Base-by-base conservation (phyloP, 2,113 vertebrate genomes). In the Chlorodrepanis virens region DNA sequence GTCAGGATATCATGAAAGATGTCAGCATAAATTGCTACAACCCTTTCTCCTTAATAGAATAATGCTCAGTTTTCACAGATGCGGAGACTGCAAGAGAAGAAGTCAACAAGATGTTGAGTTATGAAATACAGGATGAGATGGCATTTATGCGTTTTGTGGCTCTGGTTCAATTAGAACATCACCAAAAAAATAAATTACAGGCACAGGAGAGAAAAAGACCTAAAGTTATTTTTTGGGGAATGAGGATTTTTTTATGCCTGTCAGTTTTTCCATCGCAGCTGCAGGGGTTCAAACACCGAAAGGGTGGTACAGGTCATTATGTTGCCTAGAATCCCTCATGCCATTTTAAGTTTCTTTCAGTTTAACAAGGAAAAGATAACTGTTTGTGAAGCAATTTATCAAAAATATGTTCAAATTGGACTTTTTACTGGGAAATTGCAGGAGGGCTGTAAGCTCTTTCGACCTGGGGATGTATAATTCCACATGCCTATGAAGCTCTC, bases 351-450 rank as follows among this genome's bases (percentile, higher is more conserved):
- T 79, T 89, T 75, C 70, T 93, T 72, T 65, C 74, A 72, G n/a
- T 64, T 89, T 83, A 94, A 72, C 49, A 84, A 31, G 69, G 60
- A 89, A 87, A 92, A 89, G 61, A 78, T 82, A 97, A 75, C 70
- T 60, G 67, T 74, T 93, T 87, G 69, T 49, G 65, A 87, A 91
- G 91, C 28, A 85, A 89, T 93, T 92, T 89, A 76, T 53, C 22
- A 78, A 84, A 92, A 93, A 69, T 64, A 64, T 23, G 39, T 67
- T 86, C 63, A 47, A 45, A 89, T 78, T 93, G 61, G 65, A 57
- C n/a, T 37, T 89, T 94, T 78, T 17, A 78, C 53, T 9, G n/a
- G 93, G 86, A 89, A 90, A 87, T 65, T 22, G 6, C 77, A 87
- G 83, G 78, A 93, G 79, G 52, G 53, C 45, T 94, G 39, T 94